Base-by-base conservation (phyloP, 2,888 invertebrate genomes). In the Bembecia ichneumoniformis region DNA sequence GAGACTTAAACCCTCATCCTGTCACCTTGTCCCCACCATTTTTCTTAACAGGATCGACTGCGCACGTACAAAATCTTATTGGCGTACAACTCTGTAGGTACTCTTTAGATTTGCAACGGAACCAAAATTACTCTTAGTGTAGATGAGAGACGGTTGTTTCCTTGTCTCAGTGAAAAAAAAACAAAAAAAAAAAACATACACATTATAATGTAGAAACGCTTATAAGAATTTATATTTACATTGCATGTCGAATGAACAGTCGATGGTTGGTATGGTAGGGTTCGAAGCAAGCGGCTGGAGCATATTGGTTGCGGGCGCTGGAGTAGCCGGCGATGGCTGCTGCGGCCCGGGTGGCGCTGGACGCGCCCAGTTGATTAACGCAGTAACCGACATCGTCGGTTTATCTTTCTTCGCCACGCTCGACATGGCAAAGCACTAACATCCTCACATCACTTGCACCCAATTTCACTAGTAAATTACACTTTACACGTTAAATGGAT, bases 311-410 rank as follows among this genome's bases (percentile, higher is more conserved):
- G 66, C 52, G 34, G 71, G 68, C 51, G 71, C 71, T 13, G 82
- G 78, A 54, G 78, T 64, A 64, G 77, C 73, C 58, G 76, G 76
- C 61, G 80, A 74, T 59, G 71, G 77, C 66, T 69, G 77, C 64
- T 68, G 73, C 55, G 62, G 66, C 46, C 70, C 74, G 51, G 77
- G 76, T 47, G 74, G 72, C 60, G 68, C 86, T 74, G 77, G 91
- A 81, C 74, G 89, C 63, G 90, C 89, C 91, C 91, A 92, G 77
- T 91, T 91, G 71, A 94, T 94, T 74, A 94, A 92, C 67, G 94
- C 93, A 68, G 94, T 92, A 72, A 94, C 94, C 75, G 93, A 93
- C 92, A 94, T 93, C 88, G 94, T 94, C 68, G 94, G 94, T 77
- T 94, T 94, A 82, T 94, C 94, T 87, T 94, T 94, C 89, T 94